These are phyloP conservation scores for Phoxinus dragarum DNA, from an alignment of 2,797 vertebrate species.

Conservation along the genomic window DNA sequence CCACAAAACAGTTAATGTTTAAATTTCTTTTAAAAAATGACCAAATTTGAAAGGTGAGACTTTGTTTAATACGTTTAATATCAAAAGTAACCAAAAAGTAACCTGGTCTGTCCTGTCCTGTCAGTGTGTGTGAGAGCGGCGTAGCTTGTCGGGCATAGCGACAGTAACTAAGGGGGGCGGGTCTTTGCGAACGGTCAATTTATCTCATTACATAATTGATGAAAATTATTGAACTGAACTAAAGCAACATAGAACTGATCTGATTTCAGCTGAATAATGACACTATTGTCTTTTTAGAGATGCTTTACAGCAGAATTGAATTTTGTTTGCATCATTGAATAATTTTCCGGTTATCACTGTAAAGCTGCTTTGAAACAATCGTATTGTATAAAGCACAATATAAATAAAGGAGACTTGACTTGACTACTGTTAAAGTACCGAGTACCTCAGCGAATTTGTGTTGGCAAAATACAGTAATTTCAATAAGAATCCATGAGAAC, in stretches of 20 bases:
- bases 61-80: too few species aligned
- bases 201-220: background rate
- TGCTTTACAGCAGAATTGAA: background rate
- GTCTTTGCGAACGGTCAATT: too few species aligned
- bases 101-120: too few species aligned
- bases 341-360: background rate
- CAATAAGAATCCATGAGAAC: background rate
- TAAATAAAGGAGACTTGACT: background rate
- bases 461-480: background rate
- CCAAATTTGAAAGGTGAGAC: too few species aligned
- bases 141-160: too few species aligned
- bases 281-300: background rate
- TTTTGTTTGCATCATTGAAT: background rate
- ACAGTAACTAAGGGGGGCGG: too few species aligned
- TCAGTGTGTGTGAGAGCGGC: too few species aligned
- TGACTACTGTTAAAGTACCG: background rate
- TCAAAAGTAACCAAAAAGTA: too few species aligned
- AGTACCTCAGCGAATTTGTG: background rate
- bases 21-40: too few species aligned
- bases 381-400: background rate
- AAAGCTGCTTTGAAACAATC: background rate
- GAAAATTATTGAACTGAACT: background rate
- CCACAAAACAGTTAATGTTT: too few species aligned
- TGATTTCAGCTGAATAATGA: background rate
- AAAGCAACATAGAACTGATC: background rate